A percentile compares a stretch with the other conserved stretches of the same genome.
Evolutionary conservation across 1,140 invertebrate genomes (phyloP).

Genomic region (Cataglyphis hispanica): DNA sequence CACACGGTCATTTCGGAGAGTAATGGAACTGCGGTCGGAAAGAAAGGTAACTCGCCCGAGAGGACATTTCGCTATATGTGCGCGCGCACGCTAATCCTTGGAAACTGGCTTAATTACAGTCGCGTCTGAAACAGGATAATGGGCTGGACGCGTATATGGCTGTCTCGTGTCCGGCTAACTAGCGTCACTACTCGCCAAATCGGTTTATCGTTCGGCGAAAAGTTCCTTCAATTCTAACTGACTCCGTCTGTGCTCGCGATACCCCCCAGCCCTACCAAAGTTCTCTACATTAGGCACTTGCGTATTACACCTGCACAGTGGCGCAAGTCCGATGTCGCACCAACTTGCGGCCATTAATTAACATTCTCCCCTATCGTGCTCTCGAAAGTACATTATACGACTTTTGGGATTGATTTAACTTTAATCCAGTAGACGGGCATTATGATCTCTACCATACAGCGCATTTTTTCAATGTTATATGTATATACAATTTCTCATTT

Average conservation of each 20-base stretch:
- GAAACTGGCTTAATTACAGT: constrained; percentile 83
- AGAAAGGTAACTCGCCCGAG: constrained; percentile 56
- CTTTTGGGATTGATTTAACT: constrained; percentile 58
- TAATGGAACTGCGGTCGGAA: constrained; percentile 65
- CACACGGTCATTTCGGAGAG: constrained; percentile 22
- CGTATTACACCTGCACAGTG: constrained; percentile 74
- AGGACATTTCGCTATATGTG: constrained; percentile 36
- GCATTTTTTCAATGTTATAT: not conserved
- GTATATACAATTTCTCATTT: not conserved
- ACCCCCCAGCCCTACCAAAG: constrained; percentile 58
- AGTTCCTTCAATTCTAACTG: constrained; percentile 81
- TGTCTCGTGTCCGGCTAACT: constrained; percentile 84
- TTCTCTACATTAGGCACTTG: constrained; percentile 74
- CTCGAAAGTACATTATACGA: constrained; percentile 63
- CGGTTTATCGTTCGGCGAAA: constrained; percentile 82
- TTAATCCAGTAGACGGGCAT: constrained; percentile 56
- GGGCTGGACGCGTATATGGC: constrained; percentile 79
- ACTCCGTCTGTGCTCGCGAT: constrained; percentile 70
- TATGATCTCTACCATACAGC: constrained; percentile 26
- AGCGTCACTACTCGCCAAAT: constrained; percentile 81
- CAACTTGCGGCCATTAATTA: constrained; percentile 77
- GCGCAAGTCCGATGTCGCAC: constrained; percentile 68
- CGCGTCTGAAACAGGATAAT: constrained; percentile 80
- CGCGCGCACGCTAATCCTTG: constrained; percentile 75
- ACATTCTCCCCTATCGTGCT: constrained; percentile 61